Conservation (phyloP, 2,113 vertebrate species). For the Stigmatopora nigra region DNA sequence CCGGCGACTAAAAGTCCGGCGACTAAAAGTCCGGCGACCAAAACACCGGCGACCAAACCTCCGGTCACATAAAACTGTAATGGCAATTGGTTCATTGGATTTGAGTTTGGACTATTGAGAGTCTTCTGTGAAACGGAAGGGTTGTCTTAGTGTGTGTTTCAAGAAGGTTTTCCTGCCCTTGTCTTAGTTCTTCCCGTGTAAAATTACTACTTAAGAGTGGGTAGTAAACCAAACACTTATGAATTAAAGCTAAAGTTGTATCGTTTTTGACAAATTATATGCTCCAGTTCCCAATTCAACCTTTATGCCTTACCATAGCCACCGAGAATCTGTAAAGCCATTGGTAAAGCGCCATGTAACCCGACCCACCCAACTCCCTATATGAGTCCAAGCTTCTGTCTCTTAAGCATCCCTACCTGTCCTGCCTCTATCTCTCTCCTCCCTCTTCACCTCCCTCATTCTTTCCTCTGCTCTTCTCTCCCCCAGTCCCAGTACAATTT, state of each 20-base stretch:
- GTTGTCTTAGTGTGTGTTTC: neutral
- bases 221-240: neutral
- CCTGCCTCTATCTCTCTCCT: slow-evolving; percentile 68
- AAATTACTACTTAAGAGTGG: neutral
- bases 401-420: slow-evolving; percentile 70
- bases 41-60: too few relatives aligned
- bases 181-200: neutral
- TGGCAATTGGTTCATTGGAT: neutral
- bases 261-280: neutral
- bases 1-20: too few relatives aligned
- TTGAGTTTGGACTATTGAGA: neutral
- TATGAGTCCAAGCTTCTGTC: slow-evolving; percentile 57
- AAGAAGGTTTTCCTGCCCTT: neutral
- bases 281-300: neutral
- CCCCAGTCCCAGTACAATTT: slow-evolving; percentile 96
- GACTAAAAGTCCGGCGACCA: too few relatives aligned
- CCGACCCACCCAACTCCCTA: slow-evolving; percentile 61
- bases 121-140: neutral
- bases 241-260: neutral
- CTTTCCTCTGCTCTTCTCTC: slow-evolving; percentile 62
- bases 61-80: too few relatives aligned
- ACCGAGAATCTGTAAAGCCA: slow-evolving; percentile 4
- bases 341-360: slow-evolving; percentile 65
- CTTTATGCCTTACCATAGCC: neutral
- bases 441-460: slow-evolving; percentile 58